Evolutionary conservation across 2,888 invertebrate genomes (phyloP), one percentile per base, ranked within the genome.

Genomic region (Entomobrya multifasciata): DNA sequence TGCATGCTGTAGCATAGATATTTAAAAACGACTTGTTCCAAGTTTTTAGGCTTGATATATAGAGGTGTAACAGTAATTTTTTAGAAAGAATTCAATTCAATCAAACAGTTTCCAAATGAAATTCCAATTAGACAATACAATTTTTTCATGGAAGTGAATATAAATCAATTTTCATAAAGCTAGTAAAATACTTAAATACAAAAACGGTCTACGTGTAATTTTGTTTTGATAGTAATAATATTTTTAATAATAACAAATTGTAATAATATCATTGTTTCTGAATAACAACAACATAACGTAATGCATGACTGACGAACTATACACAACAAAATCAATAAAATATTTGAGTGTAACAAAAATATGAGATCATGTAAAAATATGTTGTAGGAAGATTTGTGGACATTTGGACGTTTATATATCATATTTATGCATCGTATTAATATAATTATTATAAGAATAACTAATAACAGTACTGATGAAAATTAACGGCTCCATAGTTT

Each of bases 341-440:
- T 77, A 77, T 77, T 74, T 77, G 57, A 84, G 65, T 77, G 84
- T 84, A 84, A 84, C 76, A 84, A 84, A 77, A 77, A 77, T 84
- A 83, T 84, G 84, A 84, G 84, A 84, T 84, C 84, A 84, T 84
- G 84, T 77, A 84, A 84, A 77, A 77, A 77, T 84, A 77, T 77
- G 52, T 76, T 82, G 30, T 83, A 83, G 83, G 83, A 83, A 83
- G 74, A 83, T 83, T 84, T 84, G 77, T 84, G 77, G 67, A 84
- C 84, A 62, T 20, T n/a, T 83, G 83, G 83, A 83, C 83, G 83
- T 83, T 36, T 55, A n/a, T n/a, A n/a, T n/a, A 72, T 27, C 72
- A 49, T 49, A 70, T 65, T 41, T 74, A 74, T 74, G 30, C 27
- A 74, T 27, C 67, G 41, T 67, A 67, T 20, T 67, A 17, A 67